phyloP scores from a whole-genome alignment of 2,113 vertebrate species.

The Chlamydotis undulata region DNA sequence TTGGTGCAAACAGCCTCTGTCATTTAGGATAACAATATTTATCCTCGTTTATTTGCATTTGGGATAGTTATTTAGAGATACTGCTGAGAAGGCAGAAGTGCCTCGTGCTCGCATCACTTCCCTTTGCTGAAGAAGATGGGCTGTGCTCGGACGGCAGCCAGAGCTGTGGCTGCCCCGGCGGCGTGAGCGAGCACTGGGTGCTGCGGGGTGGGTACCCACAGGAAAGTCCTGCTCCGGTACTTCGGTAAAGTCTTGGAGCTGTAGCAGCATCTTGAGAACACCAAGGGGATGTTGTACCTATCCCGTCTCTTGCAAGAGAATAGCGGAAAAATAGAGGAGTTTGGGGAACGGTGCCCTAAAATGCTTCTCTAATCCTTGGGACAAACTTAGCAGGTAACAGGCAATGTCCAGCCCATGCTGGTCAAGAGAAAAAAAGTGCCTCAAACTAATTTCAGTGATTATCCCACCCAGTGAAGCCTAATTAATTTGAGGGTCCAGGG shows the following conservation, averaged over 20 bases:
- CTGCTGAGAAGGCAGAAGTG: background rate
- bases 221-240: background rate
- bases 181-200: background rate
- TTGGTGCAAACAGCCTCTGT: background rate
- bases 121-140: background rate
- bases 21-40: background rate
- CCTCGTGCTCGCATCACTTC: rapidly evolving
- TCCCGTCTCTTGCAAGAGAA: background rate
- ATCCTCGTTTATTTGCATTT: background rate
- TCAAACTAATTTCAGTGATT: background rate
- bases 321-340: background rate
- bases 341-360: background rate
- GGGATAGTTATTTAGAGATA: background rate
- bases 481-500: background rate
- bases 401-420: background rate
- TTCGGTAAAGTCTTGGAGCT: background rate
- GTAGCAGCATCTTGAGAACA: background rate
- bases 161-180: background rate
- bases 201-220: rapidly evolving
- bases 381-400: background rate
- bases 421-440: background rate
- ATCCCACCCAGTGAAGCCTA: background rate
- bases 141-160: rapidly evolving
- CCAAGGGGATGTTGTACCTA: background rate
- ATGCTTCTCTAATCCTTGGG: background rate